Conservation (phyloP, 2,888 invertebrate species). For the Oligia strigilis region DNA sequence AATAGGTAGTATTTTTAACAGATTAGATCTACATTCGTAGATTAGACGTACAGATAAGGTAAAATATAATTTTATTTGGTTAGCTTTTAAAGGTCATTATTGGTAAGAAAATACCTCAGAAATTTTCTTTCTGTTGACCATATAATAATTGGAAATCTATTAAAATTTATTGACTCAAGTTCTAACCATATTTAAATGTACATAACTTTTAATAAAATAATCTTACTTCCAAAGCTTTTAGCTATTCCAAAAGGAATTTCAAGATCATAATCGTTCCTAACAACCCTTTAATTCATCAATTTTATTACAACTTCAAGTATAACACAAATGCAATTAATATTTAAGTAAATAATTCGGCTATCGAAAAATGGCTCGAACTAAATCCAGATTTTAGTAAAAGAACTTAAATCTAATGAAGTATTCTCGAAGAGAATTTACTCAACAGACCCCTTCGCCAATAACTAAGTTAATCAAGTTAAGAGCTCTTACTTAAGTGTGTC, state of each 20-base stretch:
- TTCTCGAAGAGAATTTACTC: constrained; percentile 62
- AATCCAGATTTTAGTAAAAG: constrained; percentile 30
- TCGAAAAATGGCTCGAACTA: constrained; percentile 19
- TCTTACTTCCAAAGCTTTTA: not conserved
- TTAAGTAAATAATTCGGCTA: constrained; percentile 1
- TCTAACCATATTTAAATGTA: not conserved
- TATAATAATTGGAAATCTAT: not conserved
- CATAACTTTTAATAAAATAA: not conserved
- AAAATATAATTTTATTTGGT: not conserved
- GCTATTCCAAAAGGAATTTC: constrained; percentile 6
- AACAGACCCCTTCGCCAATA: constrained; percentile 72
- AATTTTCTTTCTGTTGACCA: not conserved
- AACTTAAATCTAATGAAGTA: constrained; percentile 66
- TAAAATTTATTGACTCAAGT: not conserved
- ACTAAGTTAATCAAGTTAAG: constrained; percentile 80
- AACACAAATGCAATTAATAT: constrained; percentile 29
- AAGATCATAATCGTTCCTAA: not conserved
- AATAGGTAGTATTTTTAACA: not conserved
- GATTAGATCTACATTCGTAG: not conserved
- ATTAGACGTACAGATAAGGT: not conserved
- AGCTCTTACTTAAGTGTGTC: constrained; percentile 73
- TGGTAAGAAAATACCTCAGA: too few relatives aligned
- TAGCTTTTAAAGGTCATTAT: not conserved
- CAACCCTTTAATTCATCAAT: constrained; percentile 1
- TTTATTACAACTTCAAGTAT: constrained; percentile 3